A percentile compares a stretch with the other conserved stretches of the same genome.
Conservation (phyloP, 2,888 invertebrate genomes). For the Ellobium chinense region DNA sequence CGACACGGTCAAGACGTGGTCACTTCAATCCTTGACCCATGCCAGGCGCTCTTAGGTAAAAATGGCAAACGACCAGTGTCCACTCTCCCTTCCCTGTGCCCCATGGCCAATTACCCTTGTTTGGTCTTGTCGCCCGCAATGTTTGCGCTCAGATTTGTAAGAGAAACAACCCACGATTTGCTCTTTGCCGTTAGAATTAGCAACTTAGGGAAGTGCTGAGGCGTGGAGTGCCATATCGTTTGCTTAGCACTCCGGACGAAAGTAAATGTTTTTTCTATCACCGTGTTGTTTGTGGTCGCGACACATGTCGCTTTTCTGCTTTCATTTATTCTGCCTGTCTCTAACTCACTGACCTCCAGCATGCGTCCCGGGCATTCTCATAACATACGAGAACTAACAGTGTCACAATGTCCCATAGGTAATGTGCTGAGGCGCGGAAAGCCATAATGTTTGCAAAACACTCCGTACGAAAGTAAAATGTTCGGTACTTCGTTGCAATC, state of each 20-base stretch:
- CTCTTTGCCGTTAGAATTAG: background rate
- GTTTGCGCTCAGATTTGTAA: background rate
- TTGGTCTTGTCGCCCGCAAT: background rate
- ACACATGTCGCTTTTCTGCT: background rate
- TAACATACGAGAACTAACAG: too few relatives aligned
- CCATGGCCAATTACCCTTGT: background rate
- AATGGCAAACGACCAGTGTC: background rate
- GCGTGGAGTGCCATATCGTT: background rate
- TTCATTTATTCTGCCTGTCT: too few relatives aligned
- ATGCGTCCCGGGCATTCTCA: too few relatives aligned
- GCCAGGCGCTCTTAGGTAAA: background rate
- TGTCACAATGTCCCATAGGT: too few relatives aligned
- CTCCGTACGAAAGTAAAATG: too few relatives aligned
- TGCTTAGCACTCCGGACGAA: background rate
- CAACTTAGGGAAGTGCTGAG: background rate
- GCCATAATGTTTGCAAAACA: too few relatives aligned
- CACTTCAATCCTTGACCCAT: background rate
- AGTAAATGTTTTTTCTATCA: background rate
- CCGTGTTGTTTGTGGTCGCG: background rate
- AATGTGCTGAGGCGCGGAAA: too few relatives aligned
- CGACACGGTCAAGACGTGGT: background rate
- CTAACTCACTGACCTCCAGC: too few relatives aligned
- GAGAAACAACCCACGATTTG: background rate
- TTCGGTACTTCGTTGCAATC: too few relatives aligned
- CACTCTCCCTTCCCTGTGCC: background rate